Percentiles rank a stretch among this genome's conserved stretches.
Evolutionary conservation across 2,797 vertebrate species (phyloP).

Genomic region (Lepilemur ruficaudatus): DNA sequence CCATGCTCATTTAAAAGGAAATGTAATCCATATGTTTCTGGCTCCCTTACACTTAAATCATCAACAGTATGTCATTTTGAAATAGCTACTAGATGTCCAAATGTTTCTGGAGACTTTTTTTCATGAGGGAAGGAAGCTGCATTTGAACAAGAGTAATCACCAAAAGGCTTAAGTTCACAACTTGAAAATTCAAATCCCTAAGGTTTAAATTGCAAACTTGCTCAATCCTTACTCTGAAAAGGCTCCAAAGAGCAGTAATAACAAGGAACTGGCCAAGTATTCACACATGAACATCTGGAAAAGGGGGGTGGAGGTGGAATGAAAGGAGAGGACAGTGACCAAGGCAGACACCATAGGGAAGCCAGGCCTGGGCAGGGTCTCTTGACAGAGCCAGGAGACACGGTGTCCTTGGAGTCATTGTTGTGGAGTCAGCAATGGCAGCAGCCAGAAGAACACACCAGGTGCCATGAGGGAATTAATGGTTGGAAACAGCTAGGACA

Average conservation of each 20-base stretch:
- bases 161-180: conserved; percentile 44
- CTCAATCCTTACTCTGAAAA: conserved; percentile 18
- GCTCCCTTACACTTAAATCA: conserved; percentile 18
- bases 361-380: neutral
- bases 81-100: conserved; percentile 43
- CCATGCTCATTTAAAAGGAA: conserved; percentile 43
- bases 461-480: neutral
- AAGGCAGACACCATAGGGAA: neutral
- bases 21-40: conserved; percentile 45
- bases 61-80: conserved; percentile 38
- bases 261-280: neutral
- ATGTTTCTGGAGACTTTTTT: neutral
- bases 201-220: conserved; percentile 37
- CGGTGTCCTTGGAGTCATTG: conserved; percentile 12
- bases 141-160: conserved; percentile 37
- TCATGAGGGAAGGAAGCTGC: neutral
- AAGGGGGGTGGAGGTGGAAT: neutral
- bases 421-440: neutral
- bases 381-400: neutral
- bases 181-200: conserved; percentile 44
- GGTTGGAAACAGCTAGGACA: neutral
- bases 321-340: neutral
- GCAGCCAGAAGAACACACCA: neutral
- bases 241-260: conserved; percentile 33
- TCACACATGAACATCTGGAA: conserved; percentile 21